Conservation (phyloP, 2,113 vertebrate species). For the Hypocryptadius cinnamomeus region DNA sequence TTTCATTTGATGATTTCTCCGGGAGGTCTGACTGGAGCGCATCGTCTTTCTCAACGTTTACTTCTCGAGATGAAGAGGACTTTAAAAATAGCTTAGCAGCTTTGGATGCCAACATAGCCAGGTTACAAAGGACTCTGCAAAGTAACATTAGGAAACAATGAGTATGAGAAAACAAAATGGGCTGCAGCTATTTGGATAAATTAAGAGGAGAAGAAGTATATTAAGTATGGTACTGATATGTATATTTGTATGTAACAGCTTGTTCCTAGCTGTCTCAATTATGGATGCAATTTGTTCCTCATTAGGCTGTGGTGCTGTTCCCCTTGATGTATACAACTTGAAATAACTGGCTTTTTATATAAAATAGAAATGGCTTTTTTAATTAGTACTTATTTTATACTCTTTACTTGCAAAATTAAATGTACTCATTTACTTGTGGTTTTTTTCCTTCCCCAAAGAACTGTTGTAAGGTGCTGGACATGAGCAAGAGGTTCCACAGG, state of each 20-base stretch:
- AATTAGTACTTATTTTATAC: not conserved
- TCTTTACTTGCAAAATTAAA: not conserved
- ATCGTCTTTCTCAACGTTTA: constrained; percentile 81
- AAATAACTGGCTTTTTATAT: not conserved
- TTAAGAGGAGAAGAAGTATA: not conserved
- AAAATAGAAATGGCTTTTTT: not conserved
- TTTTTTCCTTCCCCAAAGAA: not conserved
- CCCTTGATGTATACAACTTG: not conserved
- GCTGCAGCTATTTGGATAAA: not conserved
- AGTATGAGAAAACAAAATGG: not conserved
- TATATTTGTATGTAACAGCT: not conserved
- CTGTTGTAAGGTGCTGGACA: not conserved
- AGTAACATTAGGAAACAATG: constrained; percentile 68
- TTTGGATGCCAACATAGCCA: constrained; percentile 88
- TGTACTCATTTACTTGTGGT: not conserved
- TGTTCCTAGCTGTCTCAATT: constrained; percentile 32
- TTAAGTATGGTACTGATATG: not conserved
- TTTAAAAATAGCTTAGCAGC: constrained; percentile 86
- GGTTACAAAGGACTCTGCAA: constrained; percentile 81
- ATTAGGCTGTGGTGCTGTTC: not conserved
- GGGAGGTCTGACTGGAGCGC: constrained; percentile 76
- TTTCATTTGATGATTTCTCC: constrained; percentile 68
- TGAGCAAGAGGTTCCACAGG: not conserved
- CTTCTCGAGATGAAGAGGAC: constrained; percentile 83
- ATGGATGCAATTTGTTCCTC: constrained; percentile 16